A percentile compares a stretch with the other conserved stretches of the same genome.
phyloP scores from a whole-genome alignment of 2,797 vertebrate genomes.

The Trematomus bernacchii region DNA sequence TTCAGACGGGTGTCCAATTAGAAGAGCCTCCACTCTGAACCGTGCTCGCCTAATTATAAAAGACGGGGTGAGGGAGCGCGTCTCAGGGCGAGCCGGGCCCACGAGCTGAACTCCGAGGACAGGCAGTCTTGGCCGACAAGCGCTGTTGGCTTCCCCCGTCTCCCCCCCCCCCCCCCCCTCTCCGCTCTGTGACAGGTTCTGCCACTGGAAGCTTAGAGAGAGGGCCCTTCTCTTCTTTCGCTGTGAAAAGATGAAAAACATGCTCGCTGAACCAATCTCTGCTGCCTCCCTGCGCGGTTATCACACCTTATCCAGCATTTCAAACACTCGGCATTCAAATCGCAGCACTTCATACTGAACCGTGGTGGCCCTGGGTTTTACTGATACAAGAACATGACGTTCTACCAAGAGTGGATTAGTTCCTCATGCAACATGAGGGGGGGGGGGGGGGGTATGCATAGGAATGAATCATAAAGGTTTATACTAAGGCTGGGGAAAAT shows the following conservation, averaged over 20 bases:
- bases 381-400: constrained; percentile 55
- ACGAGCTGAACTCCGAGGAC: constrained; percentile 52
- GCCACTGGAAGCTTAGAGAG: constrained; percentile 44
- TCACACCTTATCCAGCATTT: constrained; percentile 67
- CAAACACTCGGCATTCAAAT: constrained; percentile 53
- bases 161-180: not conserved
- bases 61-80: constrained; percentile 61
- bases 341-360: constrained; percentile 41
- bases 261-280: constrained; percentile 50
- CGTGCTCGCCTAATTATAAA: constrained; percentile 75
- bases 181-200: constrained; percentile 51
- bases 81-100: constrained; percentile 49
- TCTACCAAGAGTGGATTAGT: constrained; percentile 62
- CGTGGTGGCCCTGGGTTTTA: constrained; percentile 41
- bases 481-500: too few species aligned
- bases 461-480: constrained; percentile 17
- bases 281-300: constrained; percentile 61
- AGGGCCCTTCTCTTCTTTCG: constrained; percentile 38
- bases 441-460: constrained; percentile 19
- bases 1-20: constrained; percentile 79
- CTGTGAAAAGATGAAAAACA: constrained; percentile 65
- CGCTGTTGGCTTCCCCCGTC: constrained; percentile 13
- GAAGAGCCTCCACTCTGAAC: constrained; percentile 75
- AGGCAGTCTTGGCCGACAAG: constrained; percentile 28
- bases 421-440: constrained; percentile 6